phyloP scores from a whole-genome alignment of 2,797 vertebrate species.

The Sebastes matsubarae region DNA sequence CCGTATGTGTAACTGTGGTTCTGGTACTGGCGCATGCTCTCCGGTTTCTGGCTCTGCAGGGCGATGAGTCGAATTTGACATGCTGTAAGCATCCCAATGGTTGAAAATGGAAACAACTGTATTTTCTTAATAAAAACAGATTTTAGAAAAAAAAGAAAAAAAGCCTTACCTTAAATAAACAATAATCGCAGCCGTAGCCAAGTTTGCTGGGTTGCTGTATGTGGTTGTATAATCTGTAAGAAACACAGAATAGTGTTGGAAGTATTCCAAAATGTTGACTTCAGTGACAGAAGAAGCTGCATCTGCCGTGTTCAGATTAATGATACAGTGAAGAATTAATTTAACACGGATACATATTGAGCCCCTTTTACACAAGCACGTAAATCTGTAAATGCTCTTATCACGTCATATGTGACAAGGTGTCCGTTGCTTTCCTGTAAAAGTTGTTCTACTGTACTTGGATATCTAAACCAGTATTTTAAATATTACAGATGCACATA shows the following conservation, averaged over 20 bases:
- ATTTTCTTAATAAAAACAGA: not conserved
- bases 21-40: too few species aligned
- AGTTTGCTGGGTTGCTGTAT: slow-evolving; percentile 89
- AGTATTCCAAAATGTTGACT: not conserved
- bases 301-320: not conserved
- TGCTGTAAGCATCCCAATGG: not conserved
- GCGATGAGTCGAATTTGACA: not conserved
- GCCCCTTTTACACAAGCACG: not conserved
- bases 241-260: slow-evolving; percentile 20
- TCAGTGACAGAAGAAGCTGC: not conserved
- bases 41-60: too few species aligned
- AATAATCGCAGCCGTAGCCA: slow-evolving; percentile 86
- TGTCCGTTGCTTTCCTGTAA: not conserved
- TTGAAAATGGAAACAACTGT: not conserved
- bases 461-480: not conserved
- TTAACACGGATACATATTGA: not conserved
- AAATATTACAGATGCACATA: not conserved
- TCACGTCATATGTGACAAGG: not conserved
- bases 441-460: not conserved
- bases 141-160: not conserved
- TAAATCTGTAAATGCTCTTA: not conserved
- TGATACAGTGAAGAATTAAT: not conserved
- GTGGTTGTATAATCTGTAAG: slow-evolving; percentile 87
- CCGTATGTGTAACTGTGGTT: too few species aligned
- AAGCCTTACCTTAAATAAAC: slow-evolving; percentile 86